Evolutionary conservation across 2,113 vertebrate genomes (phyloP).

Genomic region (Vombatus ursinus): DNA sequence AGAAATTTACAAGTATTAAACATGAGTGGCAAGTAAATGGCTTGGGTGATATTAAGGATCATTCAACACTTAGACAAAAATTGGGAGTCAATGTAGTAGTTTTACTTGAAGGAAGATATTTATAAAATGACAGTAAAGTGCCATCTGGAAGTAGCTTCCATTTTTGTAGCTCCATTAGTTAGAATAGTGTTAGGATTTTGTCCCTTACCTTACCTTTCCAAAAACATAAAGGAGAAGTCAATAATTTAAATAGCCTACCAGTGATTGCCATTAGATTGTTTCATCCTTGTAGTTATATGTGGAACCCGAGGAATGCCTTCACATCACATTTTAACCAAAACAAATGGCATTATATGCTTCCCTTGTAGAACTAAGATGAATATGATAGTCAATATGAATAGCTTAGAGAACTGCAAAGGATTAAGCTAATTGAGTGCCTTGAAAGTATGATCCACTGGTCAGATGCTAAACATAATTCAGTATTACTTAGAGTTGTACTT

Average conservation of each 20-base stretch:
- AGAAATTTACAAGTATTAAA: constrained; percentile 99
- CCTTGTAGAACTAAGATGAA: constrained; percentile 85
- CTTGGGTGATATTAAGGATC: constrained; percentile 96
- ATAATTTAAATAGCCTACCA: constrained; percentile 89
- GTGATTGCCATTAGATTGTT: constrained; percentile 90
- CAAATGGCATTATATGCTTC: constrained; percentile 81
- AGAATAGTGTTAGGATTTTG: constrained; percentile 88
- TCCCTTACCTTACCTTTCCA: constrained; percentile 80
- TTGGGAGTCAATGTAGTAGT: constrained; percentile 94
- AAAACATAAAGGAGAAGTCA: constrained; percentile 87
- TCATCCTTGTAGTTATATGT: constrained; percentile 86
- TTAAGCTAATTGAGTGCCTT: constrained; percentile 88
- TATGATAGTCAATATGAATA: constrained; percentile 87
- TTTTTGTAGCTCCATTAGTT: constrained; percentile 91
- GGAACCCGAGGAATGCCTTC: constrained; percentile 88
- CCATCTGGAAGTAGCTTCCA: constrained; percentile 92
- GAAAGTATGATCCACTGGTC: constrained; percentile 88
- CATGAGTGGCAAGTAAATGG: constrained; percentile 97
- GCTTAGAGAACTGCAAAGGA: constrained; percentile 84
- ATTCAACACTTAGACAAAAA: constrained; percentile 92
- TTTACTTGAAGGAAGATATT: constrained; percentile 95
- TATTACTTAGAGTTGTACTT: constrained; percentile 91
- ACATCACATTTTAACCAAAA: constrained; percentile 88
- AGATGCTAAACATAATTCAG: constrained; percentile 86
- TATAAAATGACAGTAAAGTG: constrained; percentile 93